Evolutionary conservation across 2,113 vertebrate species (phyloP), one percentile per base, ranked within the genome.

Genomic region (Proterorhinus semilunaris): DNA sequence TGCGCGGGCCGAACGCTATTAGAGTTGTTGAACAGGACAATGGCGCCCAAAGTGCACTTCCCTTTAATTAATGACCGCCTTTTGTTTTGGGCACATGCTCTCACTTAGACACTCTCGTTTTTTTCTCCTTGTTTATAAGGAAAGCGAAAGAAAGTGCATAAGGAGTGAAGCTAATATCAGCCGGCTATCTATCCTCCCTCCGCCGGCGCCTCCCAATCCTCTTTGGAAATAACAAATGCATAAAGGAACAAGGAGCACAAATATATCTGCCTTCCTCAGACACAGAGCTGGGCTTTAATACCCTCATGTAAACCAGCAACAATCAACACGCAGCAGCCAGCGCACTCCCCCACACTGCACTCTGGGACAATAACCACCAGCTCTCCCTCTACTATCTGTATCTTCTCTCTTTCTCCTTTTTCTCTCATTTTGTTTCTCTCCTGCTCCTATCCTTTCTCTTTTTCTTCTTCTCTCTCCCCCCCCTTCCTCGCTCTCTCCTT

Each of bases 181-280:
- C 85, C 83, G 77, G 85, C 88, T 89, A 91, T 92, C 87, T 92
- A 90, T 91, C 82, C 87, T 87, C 80, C 86, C 80, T 89, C 88
- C 87, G 82, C 86, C 88, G 86, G 84, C 85, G 88, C 84, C 85
- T 87, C 86, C 85, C 91, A 92, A 92, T 92, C 91, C 91, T 92
- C 91, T 92, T 92, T 92, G 91, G 89, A 92, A 92, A 92, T 92
- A 92, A 92, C 88, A 90, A 91, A 91, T 90, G 87, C 90, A 91
- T 91, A 91, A 91, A 91, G 88, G 87, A 91, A 80, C 4, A 85
- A 84, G 88, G 88, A 89, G 89, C 88, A 91, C 89, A 91, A 91
- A 90, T 90, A 90, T 91, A 90, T 89, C 87, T 88, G 89, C 83
- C 88, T 92, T 87, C 85, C 89, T 89, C 86, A 90, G 90, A 91